Base-by-base conservation (phyloP, 2,888 invertebrate genomes). In the Zaprionus bogoriensis region DNA sequence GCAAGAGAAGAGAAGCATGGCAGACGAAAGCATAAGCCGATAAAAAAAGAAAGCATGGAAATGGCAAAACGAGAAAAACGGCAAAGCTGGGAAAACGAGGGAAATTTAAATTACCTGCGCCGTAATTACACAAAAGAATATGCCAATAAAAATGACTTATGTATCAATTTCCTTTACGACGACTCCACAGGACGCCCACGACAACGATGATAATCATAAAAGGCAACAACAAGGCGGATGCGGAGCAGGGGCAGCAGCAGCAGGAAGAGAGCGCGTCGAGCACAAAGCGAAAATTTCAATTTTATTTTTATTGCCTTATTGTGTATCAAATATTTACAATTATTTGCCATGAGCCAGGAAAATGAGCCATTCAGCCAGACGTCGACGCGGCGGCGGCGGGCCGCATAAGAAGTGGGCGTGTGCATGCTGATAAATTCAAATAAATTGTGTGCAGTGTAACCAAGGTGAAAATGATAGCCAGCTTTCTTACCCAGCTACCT, bases 281-380 rank as follows among this genome's bases (percentile, higher is more conserved):
- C 68, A 69, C 76, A 69, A 78, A 82, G 80, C 74, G 83, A 75
- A 81, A 68, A 82, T 84, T 88, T 86, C 88, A 88, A 89, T 89
- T 89, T 89, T 84, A 87, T 87, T 89, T 87, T 89, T 89, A 89
- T 89, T 85, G 78, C 88, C 81, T 74, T 81, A 74, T 86, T 80
- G 79, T 86, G 82, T 88, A 89, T 89, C 88, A 89, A 88, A 87
- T 87, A 89, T 89, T 89, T 84, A 88, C 88, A 89, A 89, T 89
- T 89, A 89, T 87, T 88, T 87, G 81, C 80, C 87, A 66, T 71
- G 78, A 67, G 78, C 77, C 72, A 62, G 72, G 74, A 71, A 87
- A 87, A 85, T 85, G 74, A 83, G 76, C 76, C 63, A 65, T 64
- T 73, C 66, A 53, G 46, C 50, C 65, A 68, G 77, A 60, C 61